phyloP scores from a whole-genome alignment of 2,797 vertebrate genomes.

The Champsocephalus gunnari region DNA sequence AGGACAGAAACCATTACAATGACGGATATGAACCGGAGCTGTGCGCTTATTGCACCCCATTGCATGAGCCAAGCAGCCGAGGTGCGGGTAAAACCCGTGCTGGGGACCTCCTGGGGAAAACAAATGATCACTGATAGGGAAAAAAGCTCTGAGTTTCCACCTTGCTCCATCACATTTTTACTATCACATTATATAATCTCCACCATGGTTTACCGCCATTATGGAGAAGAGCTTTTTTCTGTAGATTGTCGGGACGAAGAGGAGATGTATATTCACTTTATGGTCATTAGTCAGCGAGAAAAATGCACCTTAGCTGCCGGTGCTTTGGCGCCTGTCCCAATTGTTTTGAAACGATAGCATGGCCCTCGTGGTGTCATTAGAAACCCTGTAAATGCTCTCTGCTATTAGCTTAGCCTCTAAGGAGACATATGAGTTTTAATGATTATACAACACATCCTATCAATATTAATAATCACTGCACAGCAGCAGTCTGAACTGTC shows the following conservation, averaged over 20 bases:
- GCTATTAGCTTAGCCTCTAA: slow-evolving; percentile 42
- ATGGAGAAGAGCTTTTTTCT: slow-evolving; percentile 41
- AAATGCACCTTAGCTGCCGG: slow-evolving; percentile 62
- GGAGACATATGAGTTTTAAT: slow-evolving; percentile 29
- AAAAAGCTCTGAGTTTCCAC: slow-evolving; percentile 49
- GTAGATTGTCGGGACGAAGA: slow-evolving; percentile 52
- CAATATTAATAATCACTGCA: slow-evolving; percentile 36
- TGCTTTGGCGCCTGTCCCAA: slow-evolving; percentile 68
- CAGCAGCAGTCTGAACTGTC: slow-evolving; percentile 8
- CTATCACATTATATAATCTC: slow-evolving; percentile 67
- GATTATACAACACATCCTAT: slow-evolving; percentile 31
- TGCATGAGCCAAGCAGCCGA: slow-evolving; percentile 58
- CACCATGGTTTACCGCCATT: slow-evolving; percentile 37
- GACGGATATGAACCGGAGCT: slow-evolving; percentile 60
- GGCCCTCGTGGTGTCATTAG: slow-evolving; percentile 59
- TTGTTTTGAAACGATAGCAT: slow-evolving; percentile 68
- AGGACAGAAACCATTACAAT: slow-evolving; percentile 69
- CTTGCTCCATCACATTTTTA: slow-evolving; percentile 61
- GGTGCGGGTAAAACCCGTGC: slow-evolving; percentile 39
- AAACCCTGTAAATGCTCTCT: slow-evolving; percentile 53
- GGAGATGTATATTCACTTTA: slow-evolving; percentile 71
- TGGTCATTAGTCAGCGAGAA: slow-evolving; percentile 69
- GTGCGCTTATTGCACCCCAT: slow-evolving; percentile 40
- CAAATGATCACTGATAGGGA: slow-evolving; percentile 60
- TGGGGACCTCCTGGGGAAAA: slow-evolving; percentile 65